phyloP scores from a whole-genome alignment of 2,797 vertebrate genomes.

The Ptychobarbus kaznakovi region DNA sequence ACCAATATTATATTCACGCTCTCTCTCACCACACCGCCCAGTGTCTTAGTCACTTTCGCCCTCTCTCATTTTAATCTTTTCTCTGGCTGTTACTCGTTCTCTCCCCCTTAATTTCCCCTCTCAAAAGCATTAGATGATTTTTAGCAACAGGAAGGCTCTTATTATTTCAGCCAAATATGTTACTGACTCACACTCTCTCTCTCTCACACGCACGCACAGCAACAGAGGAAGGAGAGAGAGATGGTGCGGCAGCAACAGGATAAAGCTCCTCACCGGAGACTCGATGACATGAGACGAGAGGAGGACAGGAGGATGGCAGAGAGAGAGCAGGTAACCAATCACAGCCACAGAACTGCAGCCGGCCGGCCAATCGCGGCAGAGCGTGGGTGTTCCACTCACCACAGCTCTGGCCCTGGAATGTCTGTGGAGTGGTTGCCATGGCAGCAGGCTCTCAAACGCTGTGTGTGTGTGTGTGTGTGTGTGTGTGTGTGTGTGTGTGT shows the following conservation, averaged over 20 bases:
- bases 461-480: slow-evolving; percentile 43
- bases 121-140: slow-evolving; percentile 43
- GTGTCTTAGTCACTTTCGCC: neutral
- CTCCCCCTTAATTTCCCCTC: slow-evolving; percentile 14
- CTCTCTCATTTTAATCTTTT: slow-evolving; percentile 5
- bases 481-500: slow-evolving; percentile 30
- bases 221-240: slow-evolving; percentile 92
- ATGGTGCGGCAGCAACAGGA: slow-evolving; percentile 93
- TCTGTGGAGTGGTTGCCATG: slow-evolving; percentile 83
- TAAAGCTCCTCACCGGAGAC: slow-evolving; percentile 89
- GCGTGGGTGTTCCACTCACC: slow-evolving; percentile 58
- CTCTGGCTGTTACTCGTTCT: neutral
- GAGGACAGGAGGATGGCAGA: slow-evolving; percentile 90
- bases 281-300: slow-evolving; percentile 90
- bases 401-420: slow-evolving; percentile 76
- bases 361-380: slow-evolving; percentile 65
- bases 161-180: slow-evolving; percentile 55
- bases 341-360: slow-evolving; percentile 38
- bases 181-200: slow-evolving; percentile 39
- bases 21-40: neutral
- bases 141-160: slow-evolving; percentile 47
- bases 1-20: slow-evolving; percentile 52
- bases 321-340: slow-evolving; percentile 88
- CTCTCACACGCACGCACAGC: slow-evolving; percentile 71
- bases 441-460: slow-evolving; percentile 73